Conservation (phyloP, 2,888 invertebrate genomes). For the Mythimna pallens region DNA sequence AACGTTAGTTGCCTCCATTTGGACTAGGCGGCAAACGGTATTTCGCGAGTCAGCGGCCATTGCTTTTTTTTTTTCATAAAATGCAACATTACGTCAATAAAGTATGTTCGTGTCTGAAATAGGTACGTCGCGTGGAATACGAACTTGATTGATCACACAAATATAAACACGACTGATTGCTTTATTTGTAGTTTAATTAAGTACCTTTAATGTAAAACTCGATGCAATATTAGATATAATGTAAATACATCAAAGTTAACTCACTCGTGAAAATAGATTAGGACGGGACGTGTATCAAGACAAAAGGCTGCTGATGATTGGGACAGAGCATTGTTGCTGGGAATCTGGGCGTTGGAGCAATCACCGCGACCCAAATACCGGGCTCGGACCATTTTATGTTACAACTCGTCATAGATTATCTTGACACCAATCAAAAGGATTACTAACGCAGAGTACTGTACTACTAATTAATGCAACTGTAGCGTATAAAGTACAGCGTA, state of each 20-base stretch:
- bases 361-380: conserved; percentile 83
- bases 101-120: conserved; percentile 2
- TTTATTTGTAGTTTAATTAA: conserved; percentile 22
- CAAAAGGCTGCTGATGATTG: conserved; percentile 77
- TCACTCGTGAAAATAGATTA: conserved; percentile 61
- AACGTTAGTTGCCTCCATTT: conserved; percentile 58
- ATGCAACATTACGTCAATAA: conserved; percentile 24
- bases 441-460: conserved; percentile 50
- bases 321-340: conserved; percentile 76
- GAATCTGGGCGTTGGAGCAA: conserved; percentile 80
- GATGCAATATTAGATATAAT: conserved; percentile 15
- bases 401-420: conserved; percentile 67
- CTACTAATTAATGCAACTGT: conserved; percentile 63
- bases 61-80: conserved; percentile 9
- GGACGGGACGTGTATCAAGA: conserved; percentile 69
- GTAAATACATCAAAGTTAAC: conserved; percentile 55
- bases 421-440: conserved; percentile 61
- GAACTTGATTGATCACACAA: conserved; percentile 10
- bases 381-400: conserved; percentile 69
- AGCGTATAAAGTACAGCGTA: conserved; percentile 57
- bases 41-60: conserved; percentile 35
- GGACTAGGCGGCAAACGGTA: conserved; percentile 51
- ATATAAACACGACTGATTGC: conserved; percentile 4
- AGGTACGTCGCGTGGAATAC: conserved; percentile 1
- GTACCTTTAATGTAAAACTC: conserved; percentile 15